A percentile compares a stretch with the other conserved stretches of the same genome.
Evolutionary conservation across 2,113 vertebrate species (phyloP).

Genomic region (Alethe castanea): DNA sequence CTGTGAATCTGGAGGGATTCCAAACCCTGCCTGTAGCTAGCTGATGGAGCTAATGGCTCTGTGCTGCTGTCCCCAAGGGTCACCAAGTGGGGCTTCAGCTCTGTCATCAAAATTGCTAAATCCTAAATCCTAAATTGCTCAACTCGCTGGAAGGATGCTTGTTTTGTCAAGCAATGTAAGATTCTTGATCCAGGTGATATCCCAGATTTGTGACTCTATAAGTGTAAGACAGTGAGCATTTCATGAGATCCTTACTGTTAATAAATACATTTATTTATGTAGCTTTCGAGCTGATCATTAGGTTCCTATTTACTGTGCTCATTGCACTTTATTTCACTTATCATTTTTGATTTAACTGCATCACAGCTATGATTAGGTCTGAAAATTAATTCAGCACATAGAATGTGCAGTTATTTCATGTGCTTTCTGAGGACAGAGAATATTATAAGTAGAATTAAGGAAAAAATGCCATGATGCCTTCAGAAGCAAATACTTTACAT

Average conservation of each 20-base stretch:
- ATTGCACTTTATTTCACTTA: neutral
- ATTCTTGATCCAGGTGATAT: neutral
- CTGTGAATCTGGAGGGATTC: fast-evolving
- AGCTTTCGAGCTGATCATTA: neutral
- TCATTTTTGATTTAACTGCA: neutral
- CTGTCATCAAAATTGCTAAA: neutral
- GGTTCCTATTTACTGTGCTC: neutral
- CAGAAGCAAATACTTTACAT: neutral
- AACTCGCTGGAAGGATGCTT: neutral
- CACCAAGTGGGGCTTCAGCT: neutral
- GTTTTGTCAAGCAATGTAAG: neutral
- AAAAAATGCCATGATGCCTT: neutral
- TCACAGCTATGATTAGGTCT: neutral
- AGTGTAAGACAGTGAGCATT: neutral
- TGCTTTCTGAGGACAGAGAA: neutral
- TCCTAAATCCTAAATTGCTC: neutral
- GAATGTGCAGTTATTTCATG: neutral
- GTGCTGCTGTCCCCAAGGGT: neutral
- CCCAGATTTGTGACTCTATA: neutral
- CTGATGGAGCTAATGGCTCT: neutral
- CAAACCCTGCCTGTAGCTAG: neutral
- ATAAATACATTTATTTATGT: neutral
- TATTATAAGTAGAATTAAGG: neutral
- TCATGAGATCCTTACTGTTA: neutral
- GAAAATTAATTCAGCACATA: neutral